Evolutionary conservation across 2,888 invertebrate species (phyloP), one percentile per base, ranked within the genome.

Genomic region (Odontocolon sp.): DNA sequence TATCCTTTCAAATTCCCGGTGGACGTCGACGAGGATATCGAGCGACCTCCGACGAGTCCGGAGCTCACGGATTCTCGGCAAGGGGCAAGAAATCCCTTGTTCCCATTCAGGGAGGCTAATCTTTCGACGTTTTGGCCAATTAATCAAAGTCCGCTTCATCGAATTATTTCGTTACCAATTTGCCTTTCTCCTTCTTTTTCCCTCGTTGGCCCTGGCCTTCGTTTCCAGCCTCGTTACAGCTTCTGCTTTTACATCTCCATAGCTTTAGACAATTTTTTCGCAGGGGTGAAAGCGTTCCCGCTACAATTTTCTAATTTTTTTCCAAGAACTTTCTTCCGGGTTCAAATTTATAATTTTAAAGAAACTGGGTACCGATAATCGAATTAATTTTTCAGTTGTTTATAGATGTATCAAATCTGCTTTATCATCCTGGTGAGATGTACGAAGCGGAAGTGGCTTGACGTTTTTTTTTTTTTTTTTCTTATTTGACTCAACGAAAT

Each of bases 111-210:
- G 21, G 42, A 40, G 67, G 59, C 64, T 77, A 79, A 80, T 80
- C 68, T 56, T 50, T 26, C 71, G 31, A 61, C 56, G 31, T 47
- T 70, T 71, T 78, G 81, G 84, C 83, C 85, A 83, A 88, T 88
- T 87, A 88, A 87, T 88, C 87, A 88, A 84, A 63, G 77, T 77
- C 82, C 76, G 83, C 82, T 82, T 82, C 83, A 81, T 85, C 79
- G 84, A 82, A 87, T 84, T 83, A 83, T 82, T 83, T 81, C 82
- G 79, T 81, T 79, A 83, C 77, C 79, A 84, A 84, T 82, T 83
- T 75, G 66, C 80, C 71, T 80, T 66, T 78, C 78, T 59, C 3
- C 28, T 14, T 50, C 50, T 42, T 63, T 50, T 57, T 40, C 23
- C 57, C 69, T 67, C 73, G 23, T 76, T 23, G 40, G 33, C 52